Evolutionary conservation across 2,888 invertebrate species (phyloP), one percentile per base, ranked within the genome.

Genomic region (Pseudococcus viburni): DNA sequence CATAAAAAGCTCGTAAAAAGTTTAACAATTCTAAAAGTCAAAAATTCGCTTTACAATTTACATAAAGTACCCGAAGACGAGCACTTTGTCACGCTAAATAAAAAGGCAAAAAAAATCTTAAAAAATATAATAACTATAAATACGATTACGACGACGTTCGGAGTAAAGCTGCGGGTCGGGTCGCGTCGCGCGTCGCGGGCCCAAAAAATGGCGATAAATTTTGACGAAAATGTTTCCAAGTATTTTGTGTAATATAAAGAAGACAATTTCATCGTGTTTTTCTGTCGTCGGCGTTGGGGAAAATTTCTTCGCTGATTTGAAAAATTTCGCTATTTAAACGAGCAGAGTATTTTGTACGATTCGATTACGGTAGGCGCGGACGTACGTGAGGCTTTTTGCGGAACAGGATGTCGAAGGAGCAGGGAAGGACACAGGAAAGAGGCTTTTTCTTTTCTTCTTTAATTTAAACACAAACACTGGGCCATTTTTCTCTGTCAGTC

Each of bases 1-100:
- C 42, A 80, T 80, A 80, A 80, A 80, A 80, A 80, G 80, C 80
- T 80, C 80, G 80, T 80, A 80, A 80, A 80, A 80, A 80, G 80
- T 80, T 80, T 80, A 42, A 80, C 80, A 80, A 80, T 80, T 80
- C 80, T 6, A 73, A 73, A 80, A 80, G 80, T 80, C 80, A 80
- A 80, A 80, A 80, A 26, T 80, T 42, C 80, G 39, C 42, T 80
- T 80, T n/a, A 80, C 17, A 42, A 80, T 80, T 80, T 80, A 80
- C 80, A 19, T 42, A 80, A 73, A 80, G 80, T 46, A 80, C 80
- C 80, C 22, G 68, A 73, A 22, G 68, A 73, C 68, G 68, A 80
- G 26, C 42, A 80, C 80, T 80, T 80, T 42, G 80, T 80, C 80
- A 80, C 33, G 68, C 26, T 33, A 33, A 33, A 73, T 73, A 73